phyloP scores from a whole-genome alignment of 2,888 invertebrate species.

The Hyposoter dolosus region DNA sequence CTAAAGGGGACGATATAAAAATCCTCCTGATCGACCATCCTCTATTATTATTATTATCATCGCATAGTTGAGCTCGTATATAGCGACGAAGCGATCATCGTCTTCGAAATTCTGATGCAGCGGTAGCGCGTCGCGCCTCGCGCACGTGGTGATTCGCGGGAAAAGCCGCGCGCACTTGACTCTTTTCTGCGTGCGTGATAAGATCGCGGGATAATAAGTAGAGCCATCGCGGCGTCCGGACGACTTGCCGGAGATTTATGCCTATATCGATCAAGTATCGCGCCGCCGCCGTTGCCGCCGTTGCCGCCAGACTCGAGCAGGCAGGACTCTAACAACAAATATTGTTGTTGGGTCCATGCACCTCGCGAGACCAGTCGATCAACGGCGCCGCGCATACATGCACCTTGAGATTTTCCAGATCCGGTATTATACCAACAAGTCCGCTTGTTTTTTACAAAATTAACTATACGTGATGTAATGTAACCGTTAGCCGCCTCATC shows the following conservation, averaged over 20 bases:
- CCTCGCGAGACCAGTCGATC: constrained; percentile 58
- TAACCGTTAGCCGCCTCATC: constrained; percentile 70
- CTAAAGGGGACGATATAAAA: background rate
- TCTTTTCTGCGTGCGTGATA: background rate
- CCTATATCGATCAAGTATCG: constrained; percentile 2
- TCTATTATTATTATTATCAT: constrained; percentile 24
- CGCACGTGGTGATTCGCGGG: background rate
- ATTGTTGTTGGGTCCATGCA: constrained; percentile 32
- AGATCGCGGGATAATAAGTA: constrained; percentile 42
- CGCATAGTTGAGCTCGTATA: background rate
- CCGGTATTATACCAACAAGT: constrained; percentile 69
- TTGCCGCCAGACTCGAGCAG: too few species aligned
- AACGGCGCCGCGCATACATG: constrained; percentile 41
- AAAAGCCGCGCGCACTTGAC: constrained; percentile 1
- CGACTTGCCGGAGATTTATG: constrained; percentile 19
- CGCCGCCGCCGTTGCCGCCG: background rate
- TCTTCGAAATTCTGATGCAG: background rate
- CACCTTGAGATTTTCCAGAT: constrained; percentile 65
- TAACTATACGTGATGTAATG: constrained; percentile 70
- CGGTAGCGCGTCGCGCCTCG: background rate
- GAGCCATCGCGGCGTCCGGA: constrained; percentile 38
- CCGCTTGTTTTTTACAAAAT: constrained; percentile 71
- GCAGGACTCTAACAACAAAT: too few species aligned
- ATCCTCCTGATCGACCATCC: constrained; percentile 4
- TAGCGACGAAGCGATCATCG: background rate